A percentile compares a stretch with the other conserved stretches of the same genome.
These are phyloP conservation scores for Stegodyphus mimosarum DNA, from an alignment of 1,140 invertebrate genomes.

Conservation along the genomic window DNA sequence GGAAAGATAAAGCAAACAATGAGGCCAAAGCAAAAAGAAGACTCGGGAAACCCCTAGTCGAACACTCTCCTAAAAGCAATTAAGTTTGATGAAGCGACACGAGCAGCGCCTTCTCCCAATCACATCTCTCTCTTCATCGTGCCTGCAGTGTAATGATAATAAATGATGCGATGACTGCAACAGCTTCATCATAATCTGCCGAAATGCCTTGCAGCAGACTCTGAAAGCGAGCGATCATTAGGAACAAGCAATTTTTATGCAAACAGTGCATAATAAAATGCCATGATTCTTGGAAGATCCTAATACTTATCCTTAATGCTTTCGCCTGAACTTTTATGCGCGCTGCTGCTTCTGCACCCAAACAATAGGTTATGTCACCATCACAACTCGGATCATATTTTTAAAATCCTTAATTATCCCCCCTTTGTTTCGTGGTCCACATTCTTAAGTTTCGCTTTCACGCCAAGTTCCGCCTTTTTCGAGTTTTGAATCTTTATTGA, in stretches of 20 bases:
- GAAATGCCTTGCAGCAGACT: constrained; percentile 1
- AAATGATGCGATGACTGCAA: constrained; percentile 16
- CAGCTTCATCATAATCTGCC: constrained; percentile 26
- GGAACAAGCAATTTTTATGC: constrained; percentile 21
- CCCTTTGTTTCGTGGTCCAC: not conserved
- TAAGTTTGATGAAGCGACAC: constrained; percentile 12
- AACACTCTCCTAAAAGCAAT: constrained; percentile 8
- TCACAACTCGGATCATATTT: constrained; percentile 10
- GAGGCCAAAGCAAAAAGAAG: too few relatives aligned
- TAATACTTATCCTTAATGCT: too few relatives aligned
- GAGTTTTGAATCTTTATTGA: constrained; percentile 21
- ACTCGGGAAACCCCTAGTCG: not conserved
- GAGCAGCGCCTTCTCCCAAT: not conserved
- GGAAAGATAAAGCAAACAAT: not conserved
- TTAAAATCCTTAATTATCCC: constrained; percentile 17
- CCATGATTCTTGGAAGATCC: not conserved
- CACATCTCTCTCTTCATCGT: not conserved
- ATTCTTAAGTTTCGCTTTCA: not conserved
- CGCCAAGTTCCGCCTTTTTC: constrained; percentile 25
- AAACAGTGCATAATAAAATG: constrained; percentile 28
- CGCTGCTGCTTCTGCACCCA: not conserved
- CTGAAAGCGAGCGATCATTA: constrained; percentile 16
- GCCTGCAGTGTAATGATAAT: constrained; percentile 14
- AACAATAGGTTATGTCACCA: constrained; percentile 12
- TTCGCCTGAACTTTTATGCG: not conserved